These are phyloP conservation scores for Drosophila prosaltans DNA, from an alignment of 1,140 invertebrate genomes.

Conservation along the genomic window DNA sequence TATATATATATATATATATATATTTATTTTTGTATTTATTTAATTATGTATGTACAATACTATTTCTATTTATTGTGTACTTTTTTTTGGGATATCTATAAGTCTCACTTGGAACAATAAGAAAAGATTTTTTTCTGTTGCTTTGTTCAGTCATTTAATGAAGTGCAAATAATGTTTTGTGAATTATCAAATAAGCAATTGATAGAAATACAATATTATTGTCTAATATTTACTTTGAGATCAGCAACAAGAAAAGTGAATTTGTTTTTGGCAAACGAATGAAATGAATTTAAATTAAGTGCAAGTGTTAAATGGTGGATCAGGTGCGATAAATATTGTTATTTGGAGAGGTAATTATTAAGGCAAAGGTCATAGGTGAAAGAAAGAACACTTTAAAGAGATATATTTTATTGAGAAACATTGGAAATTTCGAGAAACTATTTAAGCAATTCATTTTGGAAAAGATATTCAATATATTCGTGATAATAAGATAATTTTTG, in stretches of 20 bases:
- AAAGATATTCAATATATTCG: too few relatives aligned
- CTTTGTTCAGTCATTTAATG: slow-evolving; percentile 37
- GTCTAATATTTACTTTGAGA: slow-evolving; percentile 63
- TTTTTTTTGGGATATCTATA: slow-evolving; percentile 31
- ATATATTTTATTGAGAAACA: too few relatives aligned
- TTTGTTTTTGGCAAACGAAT: neutral
- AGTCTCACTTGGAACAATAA: slow-evolving; percentile 5
- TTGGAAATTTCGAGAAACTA: too few relatives aligned
- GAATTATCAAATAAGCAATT: slow-evolving; percentile 9
- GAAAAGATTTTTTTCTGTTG: slow-evolving; percentile 14
- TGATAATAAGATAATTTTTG: too few relatives aligned
- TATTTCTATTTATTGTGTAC: slow-evolving; percentile 27
- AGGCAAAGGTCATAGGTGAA: slow-evolving; percentile 14
- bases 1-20: neutral
- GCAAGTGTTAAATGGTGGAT: slow-evolving; percentile 52
- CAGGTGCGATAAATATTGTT: slow-evolving; percentile 13
- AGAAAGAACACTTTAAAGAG: too few relatives aligned
- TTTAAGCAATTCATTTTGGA: too few relatives aligned
- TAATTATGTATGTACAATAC: slow-evolving; percentile 6
- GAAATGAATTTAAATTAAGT: slow-evolving; percentile 17
- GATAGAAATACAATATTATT: slow-evolving; percentile 7
- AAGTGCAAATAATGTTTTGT: slow-evolving; percentile 48
- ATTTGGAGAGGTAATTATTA: neutral
- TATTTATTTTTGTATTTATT: neutral
- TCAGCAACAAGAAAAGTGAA: slow-evolving; percentile 43